A percentile compares a stretch with the other conserved stretches of the same genome.
Evolutionary conservation across 2,113 vertebrate species (phyloP).

Genomic region (Rhinopithecus roxellana): DNA sequence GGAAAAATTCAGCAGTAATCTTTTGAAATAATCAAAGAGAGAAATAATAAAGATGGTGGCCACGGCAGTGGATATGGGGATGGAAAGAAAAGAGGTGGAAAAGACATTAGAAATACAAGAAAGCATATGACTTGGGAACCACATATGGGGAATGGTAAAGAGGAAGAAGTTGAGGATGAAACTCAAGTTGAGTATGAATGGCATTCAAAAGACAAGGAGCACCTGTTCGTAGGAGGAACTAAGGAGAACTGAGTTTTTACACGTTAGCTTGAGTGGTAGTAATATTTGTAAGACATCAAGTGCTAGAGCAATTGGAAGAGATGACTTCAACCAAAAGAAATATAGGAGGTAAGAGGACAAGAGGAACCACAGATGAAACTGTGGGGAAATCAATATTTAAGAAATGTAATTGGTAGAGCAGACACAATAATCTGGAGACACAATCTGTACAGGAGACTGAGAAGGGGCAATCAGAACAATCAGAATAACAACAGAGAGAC

Average conservation of each 20-base stretch:
- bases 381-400: background rate
- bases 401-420: background rate
- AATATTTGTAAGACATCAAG: background rate
- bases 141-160: too few species aligned
- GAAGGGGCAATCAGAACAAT: background rate
- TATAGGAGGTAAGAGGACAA: background rate
- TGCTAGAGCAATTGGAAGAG: background rate
- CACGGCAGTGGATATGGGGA: background rate
- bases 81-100: background rate
- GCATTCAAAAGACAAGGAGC: background rate
- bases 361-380: background rate
- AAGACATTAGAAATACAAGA: background rate
- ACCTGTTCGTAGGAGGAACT: background rate
- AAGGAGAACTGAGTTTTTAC: background rate
- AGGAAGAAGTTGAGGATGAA: background rate
- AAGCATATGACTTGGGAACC: background rate
- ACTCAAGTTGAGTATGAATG: background rate
- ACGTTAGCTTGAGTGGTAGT: background rate
- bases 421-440: background rate
- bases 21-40: background rate
- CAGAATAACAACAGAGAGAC: background rate
- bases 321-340: background rate
- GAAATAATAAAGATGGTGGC: background rate
- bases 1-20: background rate
- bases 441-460: background rate